Evolutionary conservation across 2,113 vertebrate species (phyloP).

Genomic region (Phyllopteryx taeniolatus): DNA sequence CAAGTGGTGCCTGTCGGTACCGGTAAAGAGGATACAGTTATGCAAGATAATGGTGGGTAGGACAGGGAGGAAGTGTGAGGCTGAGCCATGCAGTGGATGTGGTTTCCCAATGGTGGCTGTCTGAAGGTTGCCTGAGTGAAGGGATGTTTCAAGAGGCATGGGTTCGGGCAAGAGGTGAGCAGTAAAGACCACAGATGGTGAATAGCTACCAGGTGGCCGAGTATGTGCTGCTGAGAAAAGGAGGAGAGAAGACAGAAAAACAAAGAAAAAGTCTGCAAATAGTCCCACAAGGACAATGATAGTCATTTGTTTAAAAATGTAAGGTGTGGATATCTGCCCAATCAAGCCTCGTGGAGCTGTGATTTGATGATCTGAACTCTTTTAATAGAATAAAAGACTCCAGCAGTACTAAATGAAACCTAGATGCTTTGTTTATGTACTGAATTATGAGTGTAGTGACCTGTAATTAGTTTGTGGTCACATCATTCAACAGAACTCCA

Average conservation of each 20-base stretch:
- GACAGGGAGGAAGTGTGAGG: background rate
- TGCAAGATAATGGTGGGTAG: constrained; percentile 1
- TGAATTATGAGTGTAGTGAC: background rate
- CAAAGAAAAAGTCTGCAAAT: background rate
- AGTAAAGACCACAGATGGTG: constrained; percentile 31
- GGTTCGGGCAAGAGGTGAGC: constrained; percentile 47
- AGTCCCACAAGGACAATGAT: background rate
- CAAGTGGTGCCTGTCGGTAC: constrained; percentile 26
- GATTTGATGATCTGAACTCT: background rate
- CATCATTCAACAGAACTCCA: background rate
- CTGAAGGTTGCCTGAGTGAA: constrained; percentile 32
- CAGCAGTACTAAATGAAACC: too few species aligned
- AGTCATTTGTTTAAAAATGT: background rate
- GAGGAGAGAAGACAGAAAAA: constrained; percentile 32
- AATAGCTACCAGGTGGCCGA: constrained; percentile 77
- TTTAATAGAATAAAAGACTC: background rate
- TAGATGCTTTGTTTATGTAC: too few species aligned
- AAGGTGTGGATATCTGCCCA: too few species aligned
- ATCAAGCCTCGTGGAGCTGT: too few species aligned
- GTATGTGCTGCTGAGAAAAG: constrained; percentile 6
- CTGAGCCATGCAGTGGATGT: constrained; percentile 38
- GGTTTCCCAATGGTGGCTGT: constrained; percentile 25
- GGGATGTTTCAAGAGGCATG: constrained; percentile 54
- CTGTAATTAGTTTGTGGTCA: background rate
- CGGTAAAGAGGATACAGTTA: constrained; percentile 8